Base-by-base conservation (phyloP, 92 coral and sea anemone genomes). In the Actinernus sp. region DNA sequence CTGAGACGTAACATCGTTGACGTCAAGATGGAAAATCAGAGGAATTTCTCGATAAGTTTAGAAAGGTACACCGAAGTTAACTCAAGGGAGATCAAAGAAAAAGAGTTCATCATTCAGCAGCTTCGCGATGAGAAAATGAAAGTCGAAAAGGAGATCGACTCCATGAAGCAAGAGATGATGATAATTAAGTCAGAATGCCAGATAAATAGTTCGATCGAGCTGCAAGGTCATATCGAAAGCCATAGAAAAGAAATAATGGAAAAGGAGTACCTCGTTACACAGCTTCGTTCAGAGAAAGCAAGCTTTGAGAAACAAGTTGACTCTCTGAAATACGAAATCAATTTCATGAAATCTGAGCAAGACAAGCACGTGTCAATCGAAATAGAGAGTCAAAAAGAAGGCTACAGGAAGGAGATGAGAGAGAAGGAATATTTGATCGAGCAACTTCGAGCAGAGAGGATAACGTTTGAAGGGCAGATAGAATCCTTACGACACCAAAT, bases 391-490 rank as follows among this genome's bases (percentile, higher is more conserved):
- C 17, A 8, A 7, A 45, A 45, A 23, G 52, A 45, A 45, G 52
- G 52, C 21, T 45, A 9, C 52, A 12, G 52, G 5, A 45, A 45
- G 52, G 52, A 45, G 22, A 12, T 45, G 22, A 8, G 52, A 45
- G 52, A 45, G 52, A 45, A 45, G 21, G 52, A 45, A 17, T 45
- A 45, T 23, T 23, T 45, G 18, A 45, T 45, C 52, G 52, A 45
- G 22, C 10, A 45, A 23, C 52, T 45, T 17, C 52, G 52, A 7
- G 52, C 52, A 18, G 52, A 45, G 22, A 45, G 19, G 52, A 8
- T 23, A 4, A 4, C 52, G 5, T 45, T 18, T 8, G 52, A 45
- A 8, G 52, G 52, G 5, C 52, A 45, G 4, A 45, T 45, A 4
- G 52, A 45, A 18, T 45, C 52, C 21, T 23, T 45, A 23, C 10